Evolutionary conservation across 2,113 vertebrate genomes (phyloP), one percentile per base, ranked within the genome.

Genomic region (Stercorarius parasiticus): DNA sequence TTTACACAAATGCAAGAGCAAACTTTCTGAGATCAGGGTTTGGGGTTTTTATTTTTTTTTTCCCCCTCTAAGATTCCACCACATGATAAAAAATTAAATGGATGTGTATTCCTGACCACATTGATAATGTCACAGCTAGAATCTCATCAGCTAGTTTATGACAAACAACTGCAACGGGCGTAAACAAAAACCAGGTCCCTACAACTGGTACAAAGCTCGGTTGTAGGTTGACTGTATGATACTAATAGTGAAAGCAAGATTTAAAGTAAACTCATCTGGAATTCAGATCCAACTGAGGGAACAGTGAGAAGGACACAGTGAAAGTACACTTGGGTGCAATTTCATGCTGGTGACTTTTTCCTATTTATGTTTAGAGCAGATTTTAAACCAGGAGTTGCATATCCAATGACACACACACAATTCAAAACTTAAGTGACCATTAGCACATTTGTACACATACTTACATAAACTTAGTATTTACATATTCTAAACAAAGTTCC

Each of bases 331-430:
- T 97, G 67, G 91, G 95, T 98, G 97, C 88, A 97, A 95, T 96
- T 97, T 97, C 98, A 98, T 98, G 98, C 98, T 98, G 98, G 98
- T 98, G 98, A 97, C 84, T 79, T 91, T 95, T 82, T 62, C 97
- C 95, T 97, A 43, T 97, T 97, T 97, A 97, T 70, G 94, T 93
- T 97, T 96, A 93, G 91, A 95, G 93, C 87, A 97, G 90, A 40
- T 90, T 97, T 98, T 91, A 97, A 97, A 96, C 72, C 86, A 94
- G 93, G 96, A 97, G 79, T 96, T 97, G 96, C 97, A 98, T 97
- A 98, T 98, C 97, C 96, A 95, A 93, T 88, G 97, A 96, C 90
- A 96, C 96, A 92, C 76, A 97, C 67, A 95, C 77, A 97, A 88
- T 86, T 95, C 83, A 93, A 97, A 98, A 98, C 94, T 95, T 53